Conservation (phyloP, 2,888 invertebrate species). For the Callimorpha dominula region DNA sequence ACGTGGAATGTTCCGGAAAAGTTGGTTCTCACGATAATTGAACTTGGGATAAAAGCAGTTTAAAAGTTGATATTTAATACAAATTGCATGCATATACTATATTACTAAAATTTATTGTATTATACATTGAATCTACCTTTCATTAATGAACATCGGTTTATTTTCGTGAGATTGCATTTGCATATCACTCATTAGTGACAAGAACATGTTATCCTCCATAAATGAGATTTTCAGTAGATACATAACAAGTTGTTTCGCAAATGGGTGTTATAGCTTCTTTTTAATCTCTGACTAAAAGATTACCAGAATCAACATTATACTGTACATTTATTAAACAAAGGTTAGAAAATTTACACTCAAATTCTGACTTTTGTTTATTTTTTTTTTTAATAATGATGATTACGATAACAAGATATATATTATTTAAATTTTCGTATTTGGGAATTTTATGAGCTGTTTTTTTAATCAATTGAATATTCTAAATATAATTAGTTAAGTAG, state of each 20-base stretch:
- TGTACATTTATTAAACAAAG: background rate
- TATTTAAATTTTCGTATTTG: too few relatives aligned
- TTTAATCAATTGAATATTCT: too few relatives aligned
- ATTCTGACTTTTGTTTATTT: too few relatives aligned
- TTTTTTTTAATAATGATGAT: too few relatives aligned
- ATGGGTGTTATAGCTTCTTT: background rate
- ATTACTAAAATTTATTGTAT: background rate
- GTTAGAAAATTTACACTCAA: too few relatives aligned
- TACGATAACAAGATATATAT: too few relatives aligned
- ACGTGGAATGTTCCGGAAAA: conserved; percentile 13
- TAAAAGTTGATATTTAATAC: background rate
- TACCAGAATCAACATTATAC: too few relatives aligned
- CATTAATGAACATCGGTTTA: background rate
- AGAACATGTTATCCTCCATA: background rate
- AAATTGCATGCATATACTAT: background rate
- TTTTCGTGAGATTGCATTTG: background rate
- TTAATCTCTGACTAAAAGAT: too few relatives aligned
- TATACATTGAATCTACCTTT: background rate
- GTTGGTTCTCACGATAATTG: conserved; percentile 21
- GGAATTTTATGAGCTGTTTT: too few relatives aligned
- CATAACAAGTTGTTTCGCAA: background rate
- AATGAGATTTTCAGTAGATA: background rate
- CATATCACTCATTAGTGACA: background rate
- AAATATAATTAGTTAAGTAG: too few relatives aligned
- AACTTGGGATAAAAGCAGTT: background rate